phyloP scores from a whole-genome alignment of 2,888 invertebrate species.

The Emesis castigata region DNA sequence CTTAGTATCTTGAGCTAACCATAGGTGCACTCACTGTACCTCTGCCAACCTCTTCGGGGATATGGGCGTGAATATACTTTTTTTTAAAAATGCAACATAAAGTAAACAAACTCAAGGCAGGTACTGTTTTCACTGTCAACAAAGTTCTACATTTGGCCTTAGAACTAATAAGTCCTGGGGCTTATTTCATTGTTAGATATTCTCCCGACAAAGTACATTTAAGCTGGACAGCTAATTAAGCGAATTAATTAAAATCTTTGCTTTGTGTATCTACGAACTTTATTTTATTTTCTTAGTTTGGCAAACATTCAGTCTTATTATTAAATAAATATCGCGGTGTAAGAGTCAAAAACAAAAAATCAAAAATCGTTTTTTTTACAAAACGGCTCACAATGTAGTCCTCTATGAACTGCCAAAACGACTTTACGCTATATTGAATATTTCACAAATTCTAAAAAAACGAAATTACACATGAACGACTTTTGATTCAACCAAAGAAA shows the following conservation, averaged over 20 bases:
- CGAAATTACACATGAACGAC: slow-evolving; percentile 1
- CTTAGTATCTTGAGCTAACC: too few species aligned
- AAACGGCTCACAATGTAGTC: slow-evolving; percentile 23
- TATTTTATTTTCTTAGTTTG: too few species aligned
- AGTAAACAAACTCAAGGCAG: not conserved
- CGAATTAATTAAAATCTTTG: not conserved
- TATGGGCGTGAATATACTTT: too few species aligned
- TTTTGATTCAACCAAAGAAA: slow-evolving; percentile 36
- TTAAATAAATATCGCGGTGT: too few species aligned
- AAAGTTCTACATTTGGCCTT: not conserved
- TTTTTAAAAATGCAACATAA: slow-evolving; percentile 27
- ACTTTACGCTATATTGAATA: slow-evolving; percentile 26
- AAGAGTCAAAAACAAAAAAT: not conserved
- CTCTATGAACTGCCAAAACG: slow-evolving; percentile 38
- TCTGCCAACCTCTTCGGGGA: too few species aligned
- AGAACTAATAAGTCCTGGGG: not conserved
- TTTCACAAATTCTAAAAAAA: slow-evolving; percentile 23
- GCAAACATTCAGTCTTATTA: too few species aligned
- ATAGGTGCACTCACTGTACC: too few species aligned
- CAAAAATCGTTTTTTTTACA: not conserved
- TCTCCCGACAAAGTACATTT: not conserved
- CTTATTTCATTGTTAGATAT: not conserved
- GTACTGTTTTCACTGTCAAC: not conserved
- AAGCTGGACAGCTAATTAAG: not conserved
- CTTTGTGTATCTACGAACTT: too few species aligned